Conservation (phyloP, 2,888 invertebrate genomes). For the Meloe dianella region DNA sequence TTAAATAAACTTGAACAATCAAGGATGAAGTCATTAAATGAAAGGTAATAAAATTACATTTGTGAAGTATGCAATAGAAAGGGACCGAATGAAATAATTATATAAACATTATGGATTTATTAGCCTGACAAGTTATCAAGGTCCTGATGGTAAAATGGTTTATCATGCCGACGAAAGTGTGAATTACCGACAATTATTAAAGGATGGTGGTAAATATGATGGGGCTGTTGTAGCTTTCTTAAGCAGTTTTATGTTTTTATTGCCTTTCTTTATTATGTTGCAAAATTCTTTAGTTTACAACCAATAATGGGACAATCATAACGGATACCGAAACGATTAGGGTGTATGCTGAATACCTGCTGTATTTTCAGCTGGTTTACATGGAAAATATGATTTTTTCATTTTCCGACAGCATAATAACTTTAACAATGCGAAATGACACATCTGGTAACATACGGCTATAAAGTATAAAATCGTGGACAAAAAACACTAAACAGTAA, state of each 20-base stretch:
- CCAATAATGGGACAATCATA: neutral
- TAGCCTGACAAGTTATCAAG: constrained; percentile 19
- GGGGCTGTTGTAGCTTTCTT: neutral
- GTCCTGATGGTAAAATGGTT: constrained; percentile 26
- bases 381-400: too few species aligned
- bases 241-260: neutral
- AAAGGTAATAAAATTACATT: constrained; percentile 13
- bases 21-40: neutral
- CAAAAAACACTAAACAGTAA: too few species aligned
- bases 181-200: constrained; percentile 29
- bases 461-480: too few species aligned
- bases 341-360: neutral
- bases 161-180: constrained; percentile 32
- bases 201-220: constrained; percentile 27
- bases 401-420: too few species aligned
- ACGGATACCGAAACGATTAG: neutral
- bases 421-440: too few species aligned
- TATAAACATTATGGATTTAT: constrained; percentile 36
- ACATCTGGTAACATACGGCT: too few species aligned
- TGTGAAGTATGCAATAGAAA: constrained; percentile 33
- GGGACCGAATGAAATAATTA: constrained; percentile 26
- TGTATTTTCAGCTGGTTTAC: too few species aligned
- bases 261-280: too few species aligned
- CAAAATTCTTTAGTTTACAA: neutral
- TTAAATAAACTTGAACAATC: neutral